Base-by-base conservation (phyloP, 2,888 invertebrate species). In the Aleiodes leptofemur region DNA sequence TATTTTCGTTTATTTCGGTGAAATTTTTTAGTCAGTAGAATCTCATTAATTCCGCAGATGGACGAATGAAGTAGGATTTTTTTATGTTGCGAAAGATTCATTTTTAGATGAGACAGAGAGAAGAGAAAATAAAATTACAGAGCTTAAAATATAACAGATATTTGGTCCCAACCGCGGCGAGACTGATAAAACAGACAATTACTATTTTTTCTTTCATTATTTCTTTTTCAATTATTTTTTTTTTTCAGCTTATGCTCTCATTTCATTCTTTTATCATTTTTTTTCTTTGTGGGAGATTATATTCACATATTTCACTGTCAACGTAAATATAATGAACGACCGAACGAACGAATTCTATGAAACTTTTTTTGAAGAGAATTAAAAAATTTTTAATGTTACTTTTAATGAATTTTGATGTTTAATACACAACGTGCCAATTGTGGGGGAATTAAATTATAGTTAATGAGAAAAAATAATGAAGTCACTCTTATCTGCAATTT, bases 91-190 rank as follows among this genome's bases (percentile, higher is more conserved):
- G 13, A 11, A 38, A 38, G 43, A 43, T 43, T 43, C 43, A 43
- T 43, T 43, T 64, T 64, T 43, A 7, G 48, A 48, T 13, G 29
- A 64, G 48, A 29, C 23, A 59, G 29, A 48, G 64, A 43, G 29
- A 23, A 34, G 34, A 34, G 6, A 43, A 53, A 16, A 16, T 16
- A 71, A 55, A 72, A 72, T 56, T 31, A 68, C 31, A 29, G 50
- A 48, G 48, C 48, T 31, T 68, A 53, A 34, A 68, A 77, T 78
- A 77, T 76, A 74, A 74, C 74, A 79, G 79, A 81, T 80, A 78
- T 79, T 82, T 83, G 82, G 83, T 82, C 82, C 83, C 82, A 83
- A 83, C 81, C 82, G 81, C 80, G 81, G 78, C 82, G 81, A 81
- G 80, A 82, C 80, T 79, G 80, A 77, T 71, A 69, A 61, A 71